Evolutionary conservation across 2,888 invertebrate genomes (phyloP), one percentile per base, ranked within the genome.

Genomic region (Scaptomyza reducta): DNA sequence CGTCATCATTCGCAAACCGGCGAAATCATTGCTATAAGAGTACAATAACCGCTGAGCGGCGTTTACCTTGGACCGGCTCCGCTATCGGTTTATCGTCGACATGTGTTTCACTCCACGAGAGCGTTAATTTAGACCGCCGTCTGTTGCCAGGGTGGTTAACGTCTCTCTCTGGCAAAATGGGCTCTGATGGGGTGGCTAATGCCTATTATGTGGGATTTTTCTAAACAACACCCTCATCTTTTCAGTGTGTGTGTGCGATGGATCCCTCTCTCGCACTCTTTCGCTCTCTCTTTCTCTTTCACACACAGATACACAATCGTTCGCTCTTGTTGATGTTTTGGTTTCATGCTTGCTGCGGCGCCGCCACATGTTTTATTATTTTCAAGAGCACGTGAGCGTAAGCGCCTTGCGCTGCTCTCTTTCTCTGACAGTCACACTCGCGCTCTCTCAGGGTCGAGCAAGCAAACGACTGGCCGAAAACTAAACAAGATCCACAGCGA

Each of bases 401-500:
- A 40, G 35, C 57, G 47, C 7, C 33, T 22, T 35, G 27, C 40
- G 7, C 14, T 27, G 14, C 44, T 45, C 66, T 55, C 61, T 71
- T 56, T 7, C 51, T 11, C 42, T 22, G 41, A 35, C 55, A 4
- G 54, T 42, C 47, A 22, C 51, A 13, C 53, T 33, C 44, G 10
- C 49, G 7, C 59, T 45, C 69, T 49, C 58, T 73, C 79, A 76
- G 72, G 74, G 79, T 70, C 78, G 75, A 57, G 51, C 47, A 16
- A 22, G 50, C 70, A 59, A 55, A 18, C 68, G 63, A 22, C 70
- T 74, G 77, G 71, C 63, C 77, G 73, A 79, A 79, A 71, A 82
- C 78, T 88, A 79, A 90, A 91, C 90, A 90, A 91, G 90, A 91
- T 91, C 91, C 90, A 90, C 77, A 70, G 89, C 83, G 69, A 87